Base-by-base conservation (phyloP, 1,140 invertebrate species). In the Mesaphorura yosii region DNA sequence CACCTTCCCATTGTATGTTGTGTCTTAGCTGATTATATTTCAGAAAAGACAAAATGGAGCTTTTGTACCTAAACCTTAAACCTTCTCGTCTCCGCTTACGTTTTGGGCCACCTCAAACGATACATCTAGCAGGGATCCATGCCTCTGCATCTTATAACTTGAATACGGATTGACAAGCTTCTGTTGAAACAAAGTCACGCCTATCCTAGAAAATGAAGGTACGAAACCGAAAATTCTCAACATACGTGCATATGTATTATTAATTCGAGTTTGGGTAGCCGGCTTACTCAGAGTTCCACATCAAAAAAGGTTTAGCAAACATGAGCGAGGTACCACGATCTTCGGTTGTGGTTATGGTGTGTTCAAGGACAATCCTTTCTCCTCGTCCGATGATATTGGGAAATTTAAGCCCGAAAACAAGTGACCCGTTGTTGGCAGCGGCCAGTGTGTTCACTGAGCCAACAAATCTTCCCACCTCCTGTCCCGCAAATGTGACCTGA, bases 301-400 rank as follows among this genome's bases (percentile, higher is more conserved):
- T 68, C 26, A 74, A 69, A 54, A 87, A 78, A 1, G 88, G 88
- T 69, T 90, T 92, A 12, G 76, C 73, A 54, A 83, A 78, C 2
- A 77, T 75, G 4, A 87, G 51, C 65, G 78, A 83, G 65, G 84
- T 81, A 59, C 82, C 84, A 38, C 78, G 78, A 1, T 80, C 78
- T 64, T 76, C 78, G 68, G 80, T 78, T 57, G 77, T 79, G 64
- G 84, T 76, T 73, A 83, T 76, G 65, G 78, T 79, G 68, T 88
- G 90, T 65, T 89, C 86, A 7, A 78, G 70, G 60, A 78, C 77
- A 6, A 89, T 57, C 26, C 75, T 72, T 73, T 93, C 88, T 3
- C 83, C 89, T 62, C 87, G 70, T 2, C 88, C 89, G 61, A 81
- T 73, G 29, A 88, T 67, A 72, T 92, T 94, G 0, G 87, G 86